phyloP scores from a whole-genome alignment of 1,140 invertebrate species.

The Pseudachorutes palmiensis region DNA sequence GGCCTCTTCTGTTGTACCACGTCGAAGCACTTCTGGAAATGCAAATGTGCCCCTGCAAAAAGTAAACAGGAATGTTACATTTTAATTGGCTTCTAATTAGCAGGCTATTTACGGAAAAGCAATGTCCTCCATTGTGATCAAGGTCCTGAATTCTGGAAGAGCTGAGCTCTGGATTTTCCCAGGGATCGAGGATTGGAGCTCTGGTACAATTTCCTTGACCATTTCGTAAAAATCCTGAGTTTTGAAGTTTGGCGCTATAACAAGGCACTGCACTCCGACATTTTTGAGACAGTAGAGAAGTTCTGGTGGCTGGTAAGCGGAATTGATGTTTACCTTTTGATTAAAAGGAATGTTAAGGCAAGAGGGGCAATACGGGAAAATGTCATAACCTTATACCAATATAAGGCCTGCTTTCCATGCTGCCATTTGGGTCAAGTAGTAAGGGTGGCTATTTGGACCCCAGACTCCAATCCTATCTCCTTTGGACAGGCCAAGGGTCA shows the following conservation, averaged over 20 bases:
- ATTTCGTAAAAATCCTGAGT: constrained; percentile 64
- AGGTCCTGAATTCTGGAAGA: constrained; percentile 18
- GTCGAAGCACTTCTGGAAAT: constrained; percentile 42
- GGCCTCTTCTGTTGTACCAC: constrained; percentile 34
- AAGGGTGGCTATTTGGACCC: constrained; percentile 76
- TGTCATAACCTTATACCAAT: too few species aligned
- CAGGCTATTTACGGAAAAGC: background rate
- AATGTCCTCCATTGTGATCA: constrained; percentile 22
- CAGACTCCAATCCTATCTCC: constrained; percentile 82
- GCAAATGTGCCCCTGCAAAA: constrained; percentile 39
- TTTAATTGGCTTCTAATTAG: background rate
- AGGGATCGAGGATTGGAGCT: constrained; percentile 11
- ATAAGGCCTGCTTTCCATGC: constrained; percentile 72
- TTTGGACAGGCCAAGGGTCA: constrained; percentile 61
- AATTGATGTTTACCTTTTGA: constrained; percentile 82
- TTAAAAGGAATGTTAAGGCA: too few species aligned
- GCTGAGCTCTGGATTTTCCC: constrained; percentile 22
- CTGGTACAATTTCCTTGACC: constrained; percentile 46
- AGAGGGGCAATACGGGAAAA: too few species aligned
- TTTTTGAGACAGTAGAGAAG: constrained; percentile 70
- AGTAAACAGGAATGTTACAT: background rate
- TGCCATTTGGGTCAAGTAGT: constrained; percentile 68
- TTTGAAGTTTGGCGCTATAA: constrained; percentile 58
- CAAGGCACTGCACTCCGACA: constrained; percentile 62
- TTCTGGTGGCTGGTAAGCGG: constrained; percentile 66